Evolutionary conservation across 2,113 vertebrate species (phyloP), one percentile per base, ranked within the genome.

Genomic region (Galeopterus variegatus): DNA sequence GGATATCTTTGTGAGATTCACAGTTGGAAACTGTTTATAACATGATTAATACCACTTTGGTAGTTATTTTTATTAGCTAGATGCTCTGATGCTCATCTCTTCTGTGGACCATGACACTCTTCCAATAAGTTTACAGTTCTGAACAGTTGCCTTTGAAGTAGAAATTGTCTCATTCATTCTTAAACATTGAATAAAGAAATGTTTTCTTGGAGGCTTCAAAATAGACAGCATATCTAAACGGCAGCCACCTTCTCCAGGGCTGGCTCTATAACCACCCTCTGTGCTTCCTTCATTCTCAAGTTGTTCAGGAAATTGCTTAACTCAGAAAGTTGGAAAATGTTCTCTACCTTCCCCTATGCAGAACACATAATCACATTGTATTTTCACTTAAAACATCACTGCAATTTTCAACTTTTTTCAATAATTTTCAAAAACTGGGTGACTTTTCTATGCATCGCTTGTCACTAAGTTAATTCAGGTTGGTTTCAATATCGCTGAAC

Each of bases 281-380:
- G 7, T 19, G 18, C 45, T 19, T 23, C 54, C 67, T 79, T 64
- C 70, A 1, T 56, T 60, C 70, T 94, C 75, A 28, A 28, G 65
- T 62, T 86, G 70, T 41, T 90, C 85, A 91, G 93, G 85, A 93
- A 91, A 93, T 93, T 72, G 48, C 90, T 88, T 84, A 85, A n/a
- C 65, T 88, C 31, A 14, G 52, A 77, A 86, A 65, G 62, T 62
- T 45, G 80, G 67, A 62, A 94, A 92, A 75, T 56, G 31, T 15
- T 67, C n/a, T 80, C 76, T 58, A 0, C 36, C 85, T 89, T 91
- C 62, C 94, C 72, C 26, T 13, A 82, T 93, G 67, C 85, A 79
- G 60, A 85, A 92, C 56, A 94, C 45, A 28, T 81, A 64, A 77
- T 64, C 88, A 82, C 88, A 85, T 48, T 88, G 2, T 72, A 58